Percentiles rank a stretch among this genome's conserved stretches.
phyloP scores from a whole-genome alignment of 2,888 invertebrate species.

The Torymus texanus region DNA sequence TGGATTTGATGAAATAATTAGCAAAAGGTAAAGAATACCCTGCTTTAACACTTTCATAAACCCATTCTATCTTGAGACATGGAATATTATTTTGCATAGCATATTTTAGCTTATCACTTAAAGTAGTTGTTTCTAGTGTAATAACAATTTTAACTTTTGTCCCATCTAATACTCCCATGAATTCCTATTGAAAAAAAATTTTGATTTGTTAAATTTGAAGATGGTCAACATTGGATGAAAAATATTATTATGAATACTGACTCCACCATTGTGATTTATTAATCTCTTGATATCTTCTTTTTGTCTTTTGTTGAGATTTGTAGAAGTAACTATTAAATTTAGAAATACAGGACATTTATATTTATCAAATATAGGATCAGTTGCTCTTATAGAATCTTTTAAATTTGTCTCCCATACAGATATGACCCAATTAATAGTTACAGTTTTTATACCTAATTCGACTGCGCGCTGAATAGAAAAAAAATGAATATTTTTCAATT shows the following conservation, averaged over 20 bases:
- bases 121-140: slow-evolving; percentile 71
- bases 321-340: slow-evolving; percentile 86
- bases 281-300: slow-evolving; percentile 81
- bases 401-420: slow-evolving; percentile 87
- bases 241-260: slow-evolving; percentile 57
- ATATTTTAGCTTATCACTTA: slow-evolving; percentile 84
- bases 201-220: background rate
- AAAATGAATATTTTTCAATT: slow-evolving; percentile 12
- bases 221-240: background rate
- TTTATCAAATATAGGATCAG: slow-evolving; percentile 80
- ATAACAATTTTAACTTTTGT: slow-evolving; percentile 78
- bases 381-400: slow-evolving; percentile 79
- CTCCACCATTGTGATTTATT: slow-evolving; percentile 85
- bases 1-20: slow-evolving; percentile 77
- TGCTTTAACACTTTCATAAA: slow-evolving; percentile 84
- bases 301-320: slow-evolving; percentile 82
- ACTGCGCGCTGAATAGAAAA: slow-evolving; percentile 79
- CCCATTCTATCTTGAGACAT: slow-evolving; percentile 87
- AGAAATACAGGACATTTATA: slow-evolving; percentile 84
- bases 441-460: slow-evolving; percentile 80
- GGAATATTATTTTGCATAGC: slow-evolving; percentile 79
- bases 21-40: slow-evolving; percentile 83
- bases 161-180: slow-evolving; percentile 77
- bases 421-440: slow-evolving; percentile 87
- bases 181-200: slow-evolving; percentile 69